Evolutionary conservation across 1,140 invertebrate species (phyloP), one percentile per base, ranked within the genome.

Genomic region (Laupala kohalensis): DNA sequence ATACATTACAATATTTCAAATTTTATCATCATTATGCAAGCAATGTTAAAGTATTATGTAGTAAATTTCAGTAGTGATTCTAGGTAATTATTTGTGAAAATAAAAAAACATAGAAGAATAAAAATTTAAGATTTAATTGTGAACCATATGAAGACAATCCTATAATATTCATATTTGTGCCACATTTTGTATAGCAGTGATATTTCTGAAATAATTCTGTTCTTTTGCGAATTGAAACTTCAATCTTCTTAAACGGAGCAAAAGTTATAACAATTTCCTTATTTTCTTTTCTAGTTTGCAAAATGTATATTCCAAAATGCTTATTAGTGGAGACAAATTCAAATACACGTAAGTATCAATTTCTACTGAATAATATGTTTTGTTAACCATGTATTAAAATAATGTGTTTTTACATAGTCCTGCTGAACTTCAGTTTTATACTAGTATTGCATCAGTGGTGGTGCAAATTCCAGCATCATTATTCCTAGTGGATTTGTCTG

Each of bases 371-470:
- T n/a, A n/a, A n/a, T n/a, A n/a, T n/a, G n/a, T n/a, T n/a, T n/a
- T n/a, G n/a, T n/a, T n/a, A n/a, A n/a, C 69, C 71, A 67, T 69
- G 67, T 74, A 69, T 30, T 27, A 69, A 27, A 69, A 30, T 73
- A n/a, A 72, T 69, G 29, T 64, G 12, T 70, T 63, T 64, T 64
- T 69, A 79, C 79, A 25, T 75, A 93, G 91, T n/a, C 91, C 92
- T 71, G 90, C 91, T 69, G 91, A 94, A 78, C 80, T 94, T 13
- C 92, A 94, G 81, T 93, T 93, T 81, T 94, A 92, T 80, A 93
- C 92, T 13, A 91, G 90, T 81, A 79, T 92, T 75, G 89, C 90
- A 68, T 91, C 90, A 70, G 83, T 93, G 62, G 82, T 92, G n/a
- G 85, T 93, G 63, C 90, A 93, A 83, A 88, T 93, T 76, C 91